Evolutionary conservation across 2,797 vertebrate species (phyloP).

Genomic region (Sciurus vulgaris): DNA sequence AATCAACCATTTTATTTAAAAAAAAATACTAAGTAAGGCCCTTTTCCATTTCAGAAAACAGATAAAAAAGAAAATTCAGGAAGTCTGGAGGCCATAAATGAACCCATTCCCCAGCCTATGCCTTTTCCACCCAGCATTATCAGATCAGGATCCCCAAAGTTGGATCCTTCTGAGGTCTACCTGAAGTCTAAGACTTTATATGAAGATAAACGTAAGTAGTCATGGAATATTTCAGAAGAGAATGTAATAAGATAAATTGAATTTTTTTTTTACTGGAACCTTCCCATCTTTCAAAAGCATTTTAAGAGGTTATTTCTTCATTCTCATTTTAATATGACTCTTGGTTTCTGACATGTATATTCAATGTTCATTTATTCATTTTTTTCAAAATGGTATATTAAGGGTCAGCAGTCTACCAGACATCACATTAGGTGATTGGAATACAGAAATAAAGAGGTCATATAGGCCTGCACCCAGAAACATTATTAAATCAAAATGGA

Average conservation of each 20-base stretch:
- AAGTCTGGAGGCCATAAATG: constrained; percentile 91
- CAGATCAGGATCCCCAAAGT: constrained; percentile 93
- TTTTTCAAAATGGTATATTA: not conserved
- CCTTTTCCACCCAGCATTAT: constrained; percentile 91
- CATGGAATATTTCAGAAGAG: constrained; percentile 39
- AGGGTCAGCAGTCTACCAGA: not conserved
- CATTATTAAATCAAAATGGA: constrained; percentile 34
- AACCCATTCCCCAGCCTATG: constrained; percentile 90
- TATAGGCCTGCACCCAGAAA: not conserved
- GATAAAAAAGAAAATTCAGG: constrained; percentile 91
- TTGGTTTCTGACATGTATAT: not conserved
- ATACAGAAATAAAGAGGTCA: constrained; percentile 10
- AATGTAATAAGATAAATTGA: not conserved
- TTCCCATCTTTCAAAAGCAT: constrained; percentile 3
- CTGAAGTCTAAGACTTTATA: constrained; percentile 95
- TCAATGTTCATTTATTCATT: not conserved
- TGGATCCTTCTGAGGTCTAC: constrained; percentile 97
- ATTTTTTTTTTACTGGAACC: not conserved
- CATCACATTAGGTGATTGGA: not conserved
- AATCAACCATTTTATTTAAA: not conserved
- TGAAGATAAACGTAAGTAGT: constrained; percentile 96
- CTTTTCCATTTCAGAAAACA: constrained; percentile 87
- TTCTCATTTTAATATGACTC: not conserved
- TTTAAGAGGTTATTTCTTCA: constrained; percentile 12
- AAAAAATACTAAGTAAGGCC: constrained; percentile 61